Evolutionary conservation across 2,888 invertebrate genomes (phyloP).

Genomic region (Emmelina monodactyla): DNA sequence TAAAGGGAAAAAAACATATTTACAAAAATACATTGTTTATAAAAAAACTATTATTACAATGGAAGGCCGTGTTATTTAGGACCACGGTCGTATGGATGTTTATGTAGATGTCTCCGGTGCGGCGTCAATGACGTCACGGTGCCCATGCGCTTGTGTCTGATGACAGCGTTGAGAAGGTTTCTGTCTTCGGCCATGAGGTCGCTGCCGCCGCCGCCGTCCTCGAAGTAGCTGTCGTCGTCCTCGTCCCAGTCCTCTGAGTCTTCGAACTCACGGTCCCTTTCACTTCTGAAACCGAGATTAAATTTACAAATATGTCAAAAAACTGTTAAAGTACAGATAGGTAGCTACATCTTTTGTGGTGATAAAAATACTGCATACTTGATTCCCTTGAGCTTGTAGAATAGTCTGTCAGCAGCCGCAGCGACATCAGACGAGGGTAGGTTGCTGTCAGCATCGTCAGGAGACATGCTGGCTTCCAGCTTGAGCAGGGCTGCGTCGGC

Average conservation of each 20-base stretch:
- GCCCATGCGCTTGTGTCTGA: slow-evolving; percentile 22
- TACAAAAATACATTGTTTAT: slow-evolving; percentile 4
- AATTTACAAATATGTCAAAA: too few relatives aligned
- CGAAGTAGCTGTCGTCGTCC: slow-evolving; percentile 31
- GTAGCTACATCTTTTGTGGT: background rate
- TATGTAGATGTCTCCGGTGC: slow-evolving; percentile 60
- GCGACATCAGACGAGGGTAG: slow-evolving; percentile 35
- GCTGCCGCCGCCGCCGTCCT: slow-evolving; percentile 33
- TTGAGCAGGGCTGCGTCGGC: slow-evolving; percentile 51
- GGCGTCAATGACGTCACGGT: slow-evolving; percentile 21
- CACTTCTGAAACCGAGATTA: slow-evolving; percentile 23
- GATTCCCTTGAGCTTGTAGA: slow-evolving; percentile 37
- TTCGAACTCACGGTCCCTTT: slow-evolving; percentile 31
- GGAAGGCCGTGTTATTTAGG: slow-evolving; percentile 24
- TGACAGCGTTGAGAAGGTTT: slow-evolving; percentile 23
- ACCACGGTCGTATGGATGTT: slow-evolving; percentile 59
- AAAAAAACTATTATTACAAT: slow-evolving; percentile 2
- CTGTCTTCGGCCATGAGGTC: slow-evolving; percentile 46
- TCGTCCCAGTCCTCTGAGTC: slow-evolving; percentile 38
- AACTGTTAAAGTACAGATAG: too few relatives aligned
- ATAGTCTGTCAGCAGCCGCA: slow-evolving; percentile 36
- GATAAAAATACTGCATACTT: slow-evolving; percentile 27
- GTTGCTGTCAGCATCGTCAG: slow-evolving; percentile 28
- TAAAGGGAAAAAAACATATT: slow-evolving; percentile 1
- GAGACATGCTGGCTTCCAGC: slow-evolving; percentile 33